Base-by-base conservation (phyloP, 2,113 vertebrate genomes). In the Triplophysa siluroides region DNA sequence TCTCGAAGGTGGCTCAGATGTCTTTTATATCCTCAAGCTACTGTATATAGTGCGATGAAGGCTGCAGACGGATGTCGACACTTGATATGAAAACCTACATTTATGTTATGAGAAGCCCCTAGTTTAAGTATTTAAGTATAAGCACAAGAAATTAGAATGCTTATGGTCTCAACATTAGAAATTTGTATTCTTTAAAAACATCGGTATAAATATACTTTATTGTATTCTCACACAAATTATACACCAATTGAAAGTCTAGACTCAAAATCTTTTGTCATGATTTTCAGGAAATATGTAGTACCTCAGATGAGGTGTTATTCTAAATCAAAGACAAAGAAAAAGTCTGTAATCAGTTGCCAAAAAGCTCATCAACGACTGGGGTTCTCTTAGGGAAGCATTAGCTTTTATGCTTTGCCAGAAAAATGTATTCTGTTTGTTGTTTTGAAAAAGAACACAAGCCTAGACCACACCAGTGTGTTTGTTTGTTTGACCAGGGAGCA, bases 351-450 rank as follows among this genome's bases (percentile, higher is more conserved):
- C 54, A 60, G 33, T 13, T 61, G 71, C 56, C 33, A 38, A 21
- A 10, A 26, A 50, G 26, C 50, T 56, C 50, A 19, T 54, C 12
- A 23, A 19, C 19, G 24, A 71, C 16, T 33, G 50, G 38, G 38
- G 11, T 73, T 73, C 33, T 73, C 29, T 38, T 60, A 54, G 70
- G 54, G 4, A 60, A 41, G 1, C 23, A 41, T 41, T 73, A 23
- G 3, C 11, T 73, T 41, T 41, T 60, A 23, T 73, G 71, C 8
- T 73, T 41, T 73, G 54, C 70, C 70, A 60, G 70, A 14, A 60
- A 26, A 18, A 63, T 62, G 14, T 26, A 58, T 21, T 58, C 0
- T 58, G 38, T 33, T 19, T 65, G 60, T 64, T 8, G 16, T 77
- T 41, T 41, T 60, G 38, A 72, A 72, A 73, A 62, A 12, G 6